Percentiles rank a stretch among this genome's conserved stretches.
Evolutionary conservation across 2,113 vertebrate genomes (phyloP).

Genomic region (Fregetta grallaria): DNA sequence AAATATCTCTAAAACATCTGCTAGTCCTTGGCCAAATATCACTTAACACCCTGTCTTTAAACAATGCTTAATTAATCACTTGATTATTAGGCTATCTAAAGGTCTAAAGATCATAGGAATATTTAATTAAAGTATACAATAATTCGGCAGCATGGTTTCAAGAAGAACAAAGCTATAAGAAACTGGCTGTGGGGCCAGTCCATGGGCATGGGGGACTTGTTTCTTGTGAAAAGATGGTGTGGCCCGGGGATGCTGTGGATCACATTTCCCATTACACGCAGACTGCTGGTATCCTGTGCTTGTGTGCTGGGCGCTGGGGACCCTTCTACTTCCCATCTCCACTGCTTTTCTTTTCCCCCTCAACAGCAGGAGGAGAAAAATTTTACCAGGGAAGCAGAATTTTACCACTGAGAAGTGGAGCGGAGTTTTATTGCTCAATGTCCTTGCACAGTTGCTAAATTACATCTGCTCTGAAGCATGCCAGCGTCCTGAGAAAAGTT

Average conservation of each 20-base stretch:
- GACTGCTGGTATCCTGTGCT: neutral
- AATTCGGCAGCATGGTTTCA: too few relatives aligned
- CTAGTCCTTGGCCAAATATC: too few relatives aligned
- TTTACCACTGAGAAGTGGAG: neutral
- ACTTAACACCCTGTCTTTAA: too few relatives aligned
- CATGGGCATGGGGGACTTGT: rapidly evolving
- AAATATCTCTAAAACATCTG: too few relatives aligned
- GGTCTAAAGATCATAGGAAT: too few relatives aligned
- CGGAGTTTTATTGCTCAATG: neutral
- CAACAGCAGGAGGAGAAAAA: neutral
- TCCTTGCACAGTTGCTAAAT: neutral
- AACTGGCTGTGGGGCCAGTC: neutral
- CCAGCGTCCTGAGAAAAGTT: neutral
- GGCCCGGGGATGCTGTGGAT: neutral
- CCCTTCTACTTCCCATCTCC: neutral
- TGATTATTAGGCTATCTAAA: too few relatives aligned
- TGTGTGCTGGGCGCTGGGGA: neutral
- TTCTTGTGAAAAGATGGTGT: neutral
- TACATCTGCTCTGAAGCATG: neutral
- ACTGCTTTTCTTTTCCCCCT: neutral
- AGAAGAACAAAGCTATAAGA: neutral
- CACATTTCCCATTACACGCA: neutral
- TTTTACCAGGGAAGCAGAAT: neutral
- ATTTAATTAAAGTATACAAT: too few relatives aligned
- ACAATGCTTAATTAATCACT: too few relatives aligned